Base-by-base conservation (phyloP, 1,140 invertebrate genomes). In the Lanistes nyassanus region DNA sequence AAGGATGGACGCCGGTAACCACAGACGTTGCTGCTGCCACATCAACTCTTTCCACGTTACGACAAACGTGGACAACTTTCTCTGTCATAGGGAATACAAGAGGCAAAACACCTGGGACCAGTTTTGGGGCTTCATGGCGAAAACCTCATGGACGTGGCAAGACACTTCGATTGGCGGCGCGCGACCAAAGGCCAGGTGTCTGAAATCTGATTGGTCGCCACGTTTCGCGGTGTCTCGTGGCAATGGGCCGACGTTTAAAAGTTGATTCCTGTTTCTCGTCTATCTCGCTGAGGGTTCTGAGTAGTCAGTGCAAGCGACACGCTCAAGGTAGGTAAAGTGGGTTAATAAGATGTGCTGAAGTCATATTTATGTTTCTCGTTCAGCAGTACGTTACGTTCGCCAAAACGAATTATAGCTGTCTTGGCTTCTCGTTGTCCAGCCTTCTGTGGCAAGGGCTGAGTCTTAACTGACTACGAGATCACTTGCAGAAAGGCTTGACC, bases 201-300 rank as follows among this genome's bases (percentile, higher is more conserved):
- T 34, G 58, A 23, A 0, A 19, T 36, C 31, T 74, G 76, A 67
- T 78, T 78, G 76, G 76, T 51, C 66, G 26, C 37, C 21, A 1
- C 2, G 29, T 60, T 9, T n/a, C 23, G 42, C n/a, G 23, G 29
- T 58, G 72, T 62, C 31, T 78, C 76, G 76, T 78, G 76, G 76
- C 72, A 36, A 3, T 13, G 19, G 4, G 31, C 21, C 13, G 34
- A 11, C 6, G 67, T 74, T 78, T 74, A 78, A 78, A 74, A 78
- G n/a, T 56, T 78, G 72, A 74, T 21, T 69, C 53, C 56, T 29
- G 3, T 29, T 34, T 53, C 39, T 47, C 34, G 26, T 70, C 76
- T 74, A 70, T 51, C 76, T 74, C 71, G 58, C 39, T 64, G 42
- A 51, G 21, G 3, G 36, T 29, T 29, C 13, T 3, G 7, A 16